Base-by-base conservation (phyloP, 2,888 invertebrate genomes). In the Drosophila niveifrons region DNA sequence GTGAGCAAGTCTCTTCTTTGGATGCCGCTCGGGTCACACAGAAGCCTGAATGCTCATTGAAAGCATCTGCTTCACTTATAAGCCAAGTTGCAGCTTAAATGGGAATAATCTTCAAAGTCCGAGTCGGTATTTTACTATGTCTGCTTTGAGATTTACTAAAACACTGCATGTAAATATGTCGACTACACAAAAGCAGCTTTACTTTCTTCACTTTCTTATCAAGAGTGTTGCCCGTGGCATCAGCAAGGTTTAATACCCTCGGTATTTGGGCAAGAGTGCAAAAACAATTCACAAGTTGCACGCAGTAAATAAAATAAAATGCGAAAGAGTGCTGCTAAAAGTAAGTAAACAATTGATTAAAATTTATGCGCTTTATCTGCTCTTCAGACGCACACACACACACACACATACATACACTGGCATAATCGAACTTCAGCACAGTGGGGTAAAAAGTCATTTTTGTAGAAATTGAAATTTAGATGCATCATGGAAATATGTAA, bases 301-400 rank as follows among this genome's bases (percentile, higher is more conserved):
- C 56, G 66, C 69, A 71, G 79, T 81, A 89, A 78, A 89, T 79
- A 77, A 83, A 87, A 84, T 70, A 48, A 70, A 47, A 74, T 64
- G 47, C 34, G 48, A 52, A 72, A 63, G 67, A 72, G 53, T 71
- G 82, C 62, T 78, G 75, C 79, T 58, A 70, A 88, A 78, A 82
- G 85, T 84, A 87, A 84, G 84, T 69, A 80, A 79, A 75, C 77
- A 85, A 88, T 88, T 89, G 86, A 86, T 86, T 89, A 85, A 80
- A 88, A 86, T 89, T 86, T 89, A 86, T 86, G 85, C 78, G 76
- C 71, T 62, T 72, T 68, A 65, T 55, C 62, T 58, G 53, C 56
- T 55, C 48, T 31, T 55, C 31, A 66, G 50, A 61, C 34, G 65
- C 47, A 73, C 62, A 52, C 47, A 47, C 69, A 53, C 66, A 39